Conservation (phyloP, 2,888 invertebrate genomes). For the Pollenia amentaria region DNA sequence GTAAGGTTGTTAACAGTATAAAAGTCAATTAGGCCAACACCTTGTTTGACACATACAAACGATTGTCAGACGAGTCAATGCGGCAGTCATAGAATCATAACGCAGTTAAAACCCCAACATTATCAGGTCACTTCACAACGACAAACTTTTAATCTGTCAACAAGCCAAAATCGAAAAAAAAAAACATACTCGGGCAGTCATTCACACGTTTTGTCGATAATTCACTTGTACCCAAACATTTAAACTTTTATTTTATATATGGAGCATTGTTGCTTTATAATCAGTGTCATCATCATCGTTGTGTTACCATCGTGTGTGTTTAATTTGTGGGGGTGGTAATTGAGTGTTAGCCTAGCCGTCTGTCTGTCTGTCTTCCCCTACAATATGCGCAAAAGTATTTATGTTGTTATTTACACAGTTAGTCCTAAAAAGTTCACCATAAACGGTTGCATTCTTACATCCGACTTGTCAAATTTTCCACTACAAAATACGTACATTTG, state of each 20-base stretch:
- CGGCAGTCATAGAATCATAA: constrained; percentile 2
- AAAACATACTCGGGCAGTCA: neutral
- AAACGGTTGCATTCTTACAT: too few relatives aligned
- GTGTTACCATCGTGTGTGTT: neutral
- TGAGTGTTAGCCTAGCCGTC: neutral
- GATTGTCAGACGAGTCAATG: neutral
- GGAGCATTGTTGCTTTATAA: neutral
- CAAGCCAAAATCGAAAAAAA: constrained; percentile 6
- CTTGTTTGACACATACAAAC: neutral
- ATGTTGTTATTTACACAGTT: too few relatives aligned
- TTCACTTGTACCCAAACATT: constrained; percentile 1
- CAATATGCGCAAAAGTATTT: too few relatives aligned
- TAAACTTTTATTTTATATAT: constrained; percentile 22
- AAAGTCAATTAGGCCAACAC: constrained; percentile 20
- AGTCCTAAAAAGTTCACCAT: too few relatives aligned
- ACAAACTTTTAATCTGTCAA: constrained; percentile 51
- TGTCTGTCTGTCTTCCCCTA: neutral
- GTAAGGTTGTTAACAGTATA: constrained; percentile 35
- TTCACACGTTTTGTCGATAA: neutral
- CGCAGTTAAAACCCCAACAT: constrained; percentile 24
- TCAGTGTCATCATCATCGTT: neutral
- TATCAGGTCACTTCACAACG: constrained; percentile 49
- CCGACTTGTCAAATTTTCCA: too few relatives aligned
- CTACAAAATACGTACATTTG: too few relatives aligned
- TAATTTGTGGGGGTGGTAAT: constrained; percentile 30